Evolutionary conservation across 1,140 invertebrate species (phyloP), one percentile per base, ranked within the genome.

Genomic region (Pseudomyrmex concolor): DNA sequence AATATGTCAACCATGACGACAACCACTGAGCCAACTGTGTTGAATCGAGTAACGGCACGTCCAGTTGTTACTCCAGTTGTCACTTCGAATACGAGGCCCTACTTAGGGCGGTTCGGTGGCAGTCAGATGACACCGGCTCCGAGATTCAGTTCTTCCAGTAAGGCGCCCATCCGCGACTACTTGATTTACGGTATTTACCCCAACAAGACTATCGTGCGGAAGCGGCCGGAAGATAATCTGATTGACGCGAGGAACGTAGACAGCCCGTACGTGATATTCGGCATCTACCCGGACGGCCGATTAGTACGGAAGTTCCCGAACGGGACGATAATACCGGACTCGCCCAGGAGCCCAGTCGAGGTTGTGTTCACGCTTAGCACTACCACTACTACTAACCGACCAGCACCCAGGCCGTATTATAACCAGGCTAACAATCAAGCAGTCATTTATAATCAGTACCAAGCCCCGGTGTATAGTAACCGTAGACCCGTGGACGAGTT

Each of bases 141-240:
- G 68, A 89, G 91, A 84, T 91, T 93, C 86, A 93, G 92, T 45
- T 92, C 94, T 19, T 92, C 93, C 70, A 93, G 92, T 45, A 85
- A 72, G 85, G 91, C 94, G 88, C 95, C 96, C 80, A 94, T 95
- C 90, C 95, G 95, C 90, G 96, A 96, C 94, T 97, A 96, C 92
- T 94, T 95, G 66, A 95, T 97, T 83, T 97, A 96, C 90, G 96
- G 96, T 88, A 96, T 97, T 86, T 95, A 96, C 87, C 96, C 96
- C 43, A 97, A 97, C 91, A 97, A 96, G 92, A 97, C 96, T 62
- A 96, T 97, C 89, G 95, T 97, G 89, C 95, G 96, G 91, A 97
- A 97, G 94, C 95, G 95, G 81, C 96, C 96, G 82, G 96, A 96
- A 90, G 95, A 96, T 89, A 95, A 96, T 90, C 88, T 95, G 87